A percentile compares a stretch with the other conserved stretches of the same genome.
Evolutionary conservation across 2,113 vertebrate genomes (phyloP).

Genomic region (Butorides virescens): DNA sequence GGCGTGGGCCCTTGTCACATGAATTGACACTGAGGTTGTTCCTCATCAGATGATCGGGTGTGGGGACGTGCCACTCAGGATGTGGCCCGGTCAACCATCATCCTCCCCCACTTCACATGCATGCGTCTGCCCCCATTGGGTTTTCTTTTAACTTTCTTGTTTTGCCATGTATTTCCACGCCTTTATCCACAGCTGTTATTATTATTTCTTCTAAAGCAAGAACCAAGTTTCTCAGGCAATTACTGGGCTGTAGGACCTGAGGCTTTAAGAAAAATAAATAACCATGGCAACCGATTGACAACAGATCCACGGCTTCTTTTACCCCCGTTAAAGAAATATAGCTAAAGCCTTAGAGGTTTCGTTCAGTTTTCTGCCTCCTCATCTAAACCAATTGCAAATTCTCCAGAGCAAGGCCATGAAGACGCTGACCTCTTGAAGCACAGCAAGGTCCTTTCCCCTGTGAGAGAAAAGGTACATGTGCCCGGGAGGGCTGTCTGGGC

Average conservation of each 20-base stretch:
- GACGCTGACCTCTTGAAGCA: not conserved
- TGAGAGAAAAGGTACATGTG: not conserved
- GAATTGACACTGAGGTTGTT: not conserved
- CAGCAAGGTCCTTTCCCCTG: not conserved
- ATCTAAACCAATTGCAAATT: not conserved
- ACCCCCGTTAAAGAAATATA: not conserved
- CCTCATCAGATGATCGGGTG: not conserved
- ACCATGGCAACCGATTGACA: not conserved
- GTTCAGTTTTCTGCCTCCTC: not conserved
- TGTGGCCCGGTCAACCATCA: not conserved
- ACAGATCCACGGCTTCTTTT: not conserved
- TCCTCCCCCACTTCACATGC: not conserved
- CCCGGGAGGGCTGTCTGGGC: not conserved
- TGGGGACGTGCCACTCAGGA: not conserved
- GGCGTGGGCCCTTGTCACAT: not conserved
- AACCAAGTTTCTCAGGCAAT: not conserved
- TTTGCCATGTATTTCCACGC: not conserved
- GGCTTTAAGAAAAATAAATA: constrained; percentile 6
- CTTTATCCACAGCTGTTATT: not conserved
- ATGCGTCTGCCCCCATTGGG: not conserved
- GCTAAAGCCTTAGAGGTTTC: not conserved
- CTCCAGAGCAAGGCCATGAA: not conserved
- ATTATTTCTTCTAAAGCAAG: not conserved
- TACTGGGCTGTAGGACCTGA: not conserved
- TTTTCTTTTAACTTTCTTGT: not conserved